A percentile compares a stretch with the other conserved stretches of the same genome.
Evolutionary conservation across 2,113 vertebrate species (phyloP).

Genomic region (Apodemus sylvaticus): DNA sequence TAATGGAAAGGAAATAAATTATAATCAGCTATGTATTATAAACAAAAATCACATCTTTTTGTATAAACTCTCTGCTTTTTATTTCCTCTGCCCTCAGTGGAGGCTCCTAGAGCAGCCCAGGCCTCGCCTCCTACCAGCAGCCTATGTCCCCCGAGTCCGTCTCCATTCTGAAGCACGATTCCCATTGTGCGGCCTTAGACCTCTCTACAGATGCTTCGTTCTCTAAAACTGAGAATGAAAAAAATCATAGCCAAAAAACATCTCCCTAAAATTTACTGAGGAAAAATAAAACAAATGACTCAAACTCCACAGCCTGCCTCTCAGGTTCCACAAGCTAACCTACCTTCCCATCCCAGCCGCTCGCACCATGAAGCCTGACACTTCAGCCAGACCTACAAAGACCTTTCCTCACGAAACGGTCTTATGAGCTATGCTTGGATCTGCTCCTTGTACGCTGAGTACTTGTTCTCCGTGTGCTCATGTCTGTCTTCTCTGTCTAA

Average conservation of each 20-base stretch:
- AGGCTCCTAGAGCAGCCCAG: not conserved
- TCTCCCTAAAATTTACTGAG: not conserved
- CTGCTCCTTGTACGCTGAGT: not conserved
- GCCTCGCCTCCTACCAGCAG: not conserved
- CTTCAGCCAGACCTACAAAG: not conserved
- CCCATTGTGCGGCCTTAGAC: not conserved
- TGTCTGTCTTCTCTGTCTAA: not conserved
- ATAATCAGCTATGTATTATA: conserved; percentile 39
- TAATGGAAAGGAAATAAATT: conserved; percentile 77
- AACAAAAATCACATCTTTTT: conserved; percentile 18
- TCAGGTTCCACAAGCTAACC: not conserved
- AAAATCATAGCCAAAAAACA: not conserved
- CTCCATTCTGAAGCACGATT: not conserved
- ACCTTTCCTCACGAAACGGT: not conserved
- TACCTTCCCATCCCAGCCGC: not conserved
- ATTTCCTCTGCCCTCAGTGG: conserved; percentile 8
- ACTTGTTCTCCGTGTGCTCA: no score
- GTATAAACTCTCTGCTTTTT: conserved; percentile 14
- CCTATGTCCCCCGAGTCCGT: not conserved
- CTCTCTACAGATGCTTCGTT: conserved; percentile 1
- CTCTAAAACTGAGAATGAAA: not conserved
- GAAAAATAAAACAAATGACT: not conserved
- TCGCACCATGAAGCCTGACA: not conserved
- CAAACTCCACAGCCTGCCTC: not conserved
- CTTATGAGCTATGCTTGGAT: not conserved